Evolutionary conservation across 2,113 vertebrate species (phyloP), one percentile per base, ranked within the genome.

Genomic region (Camelus bactrianus): DNA sequence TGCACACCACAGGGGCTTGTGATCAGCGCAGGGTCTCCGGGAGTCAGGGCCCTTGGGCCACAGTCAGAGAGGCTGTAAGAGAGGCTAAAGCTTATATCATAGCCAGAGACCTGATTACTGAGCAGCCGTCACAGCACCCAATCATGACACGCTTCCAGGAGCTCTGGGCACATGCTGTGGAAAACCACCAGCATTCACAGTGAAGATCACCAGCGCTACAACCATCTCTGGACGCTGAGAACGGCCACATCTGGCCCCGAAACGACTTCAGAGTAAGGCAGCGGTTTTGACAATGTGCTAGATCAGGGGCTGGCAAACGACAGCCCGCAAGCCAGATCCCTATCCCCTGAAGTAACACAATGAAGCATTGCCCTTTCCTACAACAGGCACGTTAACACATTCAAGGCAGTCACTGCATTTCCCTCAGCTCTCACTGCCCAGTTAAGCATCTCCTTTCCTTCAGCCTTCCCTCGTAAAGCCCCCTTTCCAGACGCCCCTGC

Each of bases 1-100:
- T 2, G 2, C 62, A 5, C 28, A 16, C 22, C 26, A 54, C 15
- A n/a, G 50, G 5, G 8, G 5, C 6, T 5, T n/a, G 1, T 4
- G 11, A 6, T 7, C 22, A 12, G 15, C 15, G 14, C 30, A 22
- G n/a, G 3, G 32, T 32, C 35, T 14, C 30, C 19, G 4, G 5
- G 7, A 30, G 15, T 13, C 35, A 24, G 22, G 26, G 24, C 8
- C 5, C 2, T 0, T 35, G 20, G 1, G 6, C 11, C 11, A 20
- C 2, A 72, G 22, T 69, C 8, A 8, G 1, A 10, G 0, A 24
- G 6, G 24, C 5, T 58, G 3, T 9, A 20, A 17, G 46, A 1
- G 30, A 46, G 4, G 17, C 30, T 8, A 11, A 26, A 52, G 54
- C 28, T 54, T 28, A 14, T 14, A 7, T 1, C 11, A 6, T 8